Evolutionary conservation across 2,797 vertebrate species (phyloP).

Genomic region (Enteromius radiatus): DNA sequence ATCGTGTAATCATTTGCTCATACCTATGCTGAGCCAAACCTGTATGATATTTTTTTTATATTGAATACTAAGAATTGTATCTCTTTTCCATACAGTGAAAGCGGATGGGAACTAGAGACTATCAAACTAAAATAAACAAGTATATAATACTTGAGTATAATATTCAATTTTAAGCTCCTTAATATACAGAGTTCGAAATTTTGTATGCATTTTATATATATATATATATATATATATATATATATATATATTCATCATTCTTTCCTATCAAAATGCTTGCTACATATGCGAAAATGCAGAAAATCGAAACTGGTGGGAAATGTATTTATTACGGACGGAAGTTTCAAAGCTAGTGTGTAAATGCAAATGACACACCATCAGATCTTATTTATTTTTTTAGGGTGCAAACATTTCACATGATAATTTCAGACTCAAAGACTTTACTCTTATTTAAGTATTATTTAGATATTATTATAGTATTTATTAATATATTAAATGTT

Average conservation of each 20-base stretch:
- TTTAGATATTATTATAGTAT: not conserved
- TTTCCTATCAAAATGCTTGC: too few species aligned
- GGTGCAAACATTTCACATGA: too few species aligned
- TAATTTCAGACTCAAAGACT: not conserved
- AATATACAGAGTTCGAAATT: too few species aligned
- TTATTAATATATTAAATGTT: not conserved
- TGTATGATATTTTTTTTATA: not conserved
- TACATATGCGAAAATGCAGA: too few species aligned
- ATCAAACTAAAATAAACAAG: not conserved
- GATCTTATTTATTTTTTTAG: too few species aligned
- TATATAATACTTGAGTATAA: not conserved
- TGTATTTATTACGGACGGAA: not conserved
- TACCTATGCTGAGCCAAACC: not conserved
- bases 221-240: too few species aligned
- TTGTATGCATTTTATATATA: too few species aligned
- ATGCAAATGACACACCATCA: not conserved
- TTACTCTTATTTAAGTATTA: not conserved
- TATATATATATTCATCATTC: too few species aligned
- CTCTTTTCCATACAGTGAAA: not conserved
- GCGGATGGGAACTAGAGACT: not conserved
- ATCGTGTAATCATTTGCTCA: not conserved
- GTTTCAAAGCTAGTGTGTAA: not conserved
- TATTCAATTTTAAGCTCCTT: not conserved
- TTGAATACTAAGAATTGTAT: not conserved
- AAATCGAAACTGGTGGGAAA: too few species aligned